A percentile compares a stretch with the other conserved stretches of the same genome.
phyloP scores from a whole-genome alignment of 2,888 invertebrate species.

The Cosmopolites sordidus region DNA sequence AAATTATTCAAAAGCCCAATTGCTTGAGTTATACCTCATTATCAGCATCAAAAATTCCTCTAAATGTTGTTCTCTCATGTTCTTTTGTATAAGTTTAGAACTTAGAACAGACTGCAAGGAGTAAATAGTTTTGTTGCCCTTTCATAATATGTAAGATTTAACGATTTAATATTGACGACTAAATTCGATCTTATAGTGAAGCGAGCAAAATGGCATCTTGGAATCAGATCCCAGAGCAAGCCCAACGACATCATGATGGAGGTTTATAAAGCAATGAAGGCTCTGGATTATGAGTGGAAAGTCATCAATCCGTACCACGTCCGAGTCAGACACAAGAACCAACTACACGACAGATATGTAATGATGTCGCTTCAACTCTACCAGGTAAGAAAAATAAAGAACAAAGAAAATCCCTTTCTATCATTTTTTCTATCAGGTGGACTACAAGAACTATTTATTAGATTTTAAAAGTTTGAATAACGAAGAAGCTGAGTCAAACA shows the following conservation, averaged over 20 bases:
- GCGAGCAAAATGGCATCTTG: constrained; percentile 97
- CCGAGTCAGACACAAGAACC: constrained; percentile 85
- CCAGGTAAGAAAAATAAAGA: constrained; percentile 55
- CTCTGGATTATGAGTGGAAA: constrained; percentile 98
- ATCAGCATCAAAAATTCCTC: too few relatives aligned
- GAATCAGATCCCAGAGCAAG: constrained; percentile 97
- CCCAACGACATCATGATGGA: constrained; percentile 99
- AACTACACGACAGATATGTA: constrained; percentile 72
- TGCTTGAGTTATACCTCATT: too few relatives aligned
- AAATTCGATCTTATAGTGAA: constrained; percentile 65
- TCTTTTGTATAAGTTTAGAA: too few relatives aligned
- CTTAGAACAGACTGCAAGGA: too few relatives aligned
- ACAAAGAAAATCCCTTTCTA: background rate
- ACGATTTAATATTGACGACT: constrained; percentile 1
- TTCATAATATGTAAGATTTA: background rate
- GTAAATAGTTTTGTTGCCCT: background rate
- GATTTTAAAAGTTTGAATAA: constrained; percentile 95
- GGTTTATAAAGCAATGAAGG: constrained; percentile 98
- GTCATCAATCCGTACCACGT: constrained; percentile 97
- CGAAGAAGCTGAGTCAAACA: constrained; percentile 59
- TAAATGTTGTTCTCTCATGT: too few relatives aligned
- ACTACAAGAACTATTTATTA: constrained; percentile 93
- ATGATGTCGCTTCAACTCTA: constrained; percentile 99
- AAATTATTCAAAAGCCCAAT: too few relatives aligned
- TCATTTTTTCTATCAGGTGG: constrained; percentile 57